Evolutionary conservation across 1,140 invertebrate species (phyloP), one percentile per base, ranked within the genome.

Genomic region (Drosophila arizonae): DNA sequence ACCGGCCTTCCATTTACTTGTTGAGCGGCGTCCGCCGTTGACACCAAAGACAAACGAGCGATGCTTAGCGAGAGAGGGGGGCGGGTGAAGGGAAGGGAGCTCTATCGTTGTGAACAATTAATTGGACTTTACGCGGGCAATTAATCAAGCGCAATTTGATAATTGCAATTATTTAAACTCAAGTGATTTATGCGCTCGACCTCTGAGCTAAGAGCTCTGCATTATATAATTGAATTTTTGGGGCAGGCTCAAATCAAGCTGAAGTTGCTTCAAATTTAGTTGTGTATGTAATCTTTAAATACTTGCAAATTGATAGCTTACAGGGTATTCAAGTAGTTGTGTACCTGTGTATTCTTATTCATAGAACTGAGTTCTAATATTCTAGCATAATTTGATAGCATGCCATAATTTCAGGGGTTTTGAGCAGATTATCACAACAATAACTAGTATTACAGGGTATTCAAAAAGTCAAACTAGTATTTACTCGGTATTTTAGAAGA

Each of bases 71-170:
- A 36, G 33, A 3, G 21, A 24, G 21, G 21, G 21, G 3, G 21
- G 21, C 17, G 17, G 17, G 17, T 0, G 17, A 3, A 24, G 21
- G 21, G 21, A 3, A 2, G 21, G 2, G 21, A 24, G 21, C 21
- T 24, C 21, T 6, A 6, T 30, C 28, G 28, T 6, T 30, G 28
- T 30, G 28, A 6, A 30, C 70, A 86, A 86, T 85, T 85, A 85
- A 86, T 85, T 86, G 46, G 51, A 45, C 63, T 75, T 67, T 64
- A 39, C 11, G 10, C 36, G 36, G 10, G 11, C 36, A 69, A 79
- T 79, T 76, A 76, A 81, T 82, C 71, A 76, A 54, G 64, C 62
- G 62, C 73, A 85, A 85, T 77, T 85, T 85, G 81, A 84, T 73
- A 82, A 73, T 74, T 78, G 64, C 67, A 63, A 79, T 80, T 55